Percentiles rank a stretch among this genome's conserved stretches.
Conservation (phyloP, 2,888 invertebrate genomes). For the Psococerastis gibbosa region DNA sequence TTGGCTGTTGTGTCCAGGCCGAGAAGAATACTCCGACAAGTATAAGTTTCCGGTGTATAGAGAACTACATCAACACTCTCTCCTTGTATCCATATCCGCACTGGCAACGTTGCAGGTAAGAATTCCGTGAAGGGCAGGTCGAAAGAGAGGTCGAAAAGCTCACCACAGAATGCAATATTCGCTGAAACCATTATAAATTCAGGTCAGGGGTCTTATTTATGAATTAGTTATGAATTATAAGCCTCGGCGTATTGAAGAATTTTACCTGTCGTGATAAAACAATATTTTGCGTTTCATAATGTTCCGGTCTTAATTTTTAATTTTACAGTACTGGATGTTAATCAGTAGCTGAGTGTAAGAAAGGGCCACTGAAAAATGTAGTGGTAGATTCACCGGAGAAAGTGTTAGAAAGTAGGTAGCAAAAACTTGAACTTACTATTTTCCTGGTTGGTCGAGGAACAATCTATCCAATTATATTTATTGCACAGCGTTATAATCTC, state of each 20-base stretch:
- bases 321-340: too few species aligned
- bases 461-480: constrained; percentile 98
- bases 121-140: constrained; percentile 90
- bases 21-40: constrained; percentile 60
- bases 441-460: constrained; percentile 87
- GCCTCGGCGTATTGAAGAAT: too few species aligned
- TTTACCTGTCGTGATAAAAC: too few species aligned
- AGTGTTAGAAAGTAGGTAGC: too few species aligned
- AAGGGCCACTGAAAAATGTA: too few species aligned
- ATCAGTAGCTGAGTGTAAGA: too few species aligned
- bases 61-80: constrained; percentile 82
- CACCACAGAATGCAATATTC: constrained; percentile 85
- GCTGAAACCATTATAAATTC: too few species aligned
- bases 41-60: constrained; percentile 81
- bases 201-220: too few species aligned
- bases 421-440: constrained; percentile 46
- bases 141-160: constrained; percentile 80
- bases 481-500: constrained; percentile 86
- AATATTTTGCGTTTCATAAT: too few species aligned
- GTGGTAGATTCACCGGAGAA: too few species aligned
- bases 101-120: constrained; percentile 68
- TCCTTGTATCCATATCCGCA: constrained; percentile 88
- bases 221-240: too few species aligned
- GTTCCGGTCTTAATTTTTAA: too few species aligned
- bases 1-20: constrained; percentile 78